Evolutionary conservation across 64 coral and sea anemone genomes (phyloP), one percentile per base, ranked within the genome.

Genomic region (Montipora sp.): DNA sequence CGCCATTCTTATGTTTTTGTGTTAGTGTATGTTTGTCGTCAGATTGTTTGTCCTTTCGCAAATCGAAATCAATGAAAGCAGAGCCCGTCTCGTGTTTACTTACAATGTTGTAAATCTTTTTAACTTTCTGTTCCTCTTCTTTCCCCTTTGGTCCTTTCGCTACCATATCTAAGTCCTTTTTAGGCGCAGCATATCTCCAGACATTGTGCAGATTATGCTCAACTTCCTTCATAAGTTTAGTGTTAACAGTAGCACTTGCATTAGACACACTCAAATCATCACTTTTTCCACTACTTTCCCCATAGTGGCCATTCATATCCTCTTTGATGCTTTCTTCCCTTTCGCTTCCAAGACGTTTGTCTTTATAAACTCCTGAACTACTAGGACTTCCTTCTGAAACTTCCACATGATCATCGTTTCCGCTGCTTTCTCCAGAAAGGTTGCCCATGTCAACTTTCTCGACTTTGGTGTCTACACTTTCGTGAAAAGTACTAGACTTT

Each of bases 151-250:
- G 82, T 21, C 82, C 82, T 66, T 50, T 85, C 15, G 82, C 82
- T 2, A 85, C 82, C 82, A 85, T 85, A 47, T 85, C 82, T 50
- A 85, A 85, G 65, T 85, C 82, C 19, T 85, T 85, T 72, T 85
- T 85, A 51, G 82, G 82, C 61, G 82, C 61, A 11, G 82, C 82
- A 16, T 85, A 85, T 48, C 82, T 70, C 82, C 82, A 85, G 8
- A 85, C 82, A 50, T 45, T 85, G 63, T 85, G 82, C 46, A 85
- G 66, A n/a, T 85, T 85, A 22, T 85, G 82, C 47, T 85, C 82
- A 49, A 85, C 82, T 72, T 85, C 82, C 19, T 71, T 85, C 82
- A 85, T 70, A 48, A 85, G 82, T 72, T 85, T 72, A 8, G 4
- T 85, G 19, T 85, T 71, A 0, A 71, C 19, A 8, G 82, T 71